These are phyloP conservation scores for Lepidochitona cinerea DNA, from an alignment of 2,888 invertebrate genomes.

Conservation along the genomic window DNA sequence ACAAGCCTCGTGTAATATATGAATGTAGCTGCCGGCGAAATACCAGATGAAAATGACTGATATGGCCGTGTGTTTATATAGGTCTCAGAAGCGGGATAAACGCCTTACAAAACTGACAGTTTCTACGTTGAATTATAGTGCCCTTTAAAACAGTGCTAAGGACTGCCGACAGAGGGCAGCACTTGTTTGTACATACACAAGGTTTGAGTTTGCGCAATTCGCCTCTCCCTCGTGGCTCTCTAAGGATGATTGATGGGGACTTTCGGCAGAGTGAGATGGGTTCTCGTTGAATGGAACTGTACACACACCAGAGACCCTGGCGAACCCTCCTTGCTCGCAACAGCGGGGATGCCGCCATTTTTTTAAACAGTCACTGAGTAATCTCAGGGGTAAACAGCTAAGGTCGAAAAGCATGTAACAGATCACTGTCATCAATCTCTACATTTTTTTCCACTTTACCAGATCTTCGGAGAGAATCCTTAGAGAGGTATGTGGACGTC, in stretches of 20 bases:
- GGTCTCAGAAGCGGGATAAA: no score
- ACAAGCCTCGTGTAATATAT: no score
- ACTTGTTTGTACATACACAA: constrained; percentile 4
- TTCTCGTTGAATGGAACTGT: not conserved
- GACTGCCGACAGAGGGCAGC: no score
- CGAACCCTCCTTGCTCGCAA: not conserved
- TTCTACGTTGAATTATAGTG: no score
- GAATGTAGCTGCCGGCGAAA: no score
- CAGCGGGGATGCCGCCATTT: not conserved
- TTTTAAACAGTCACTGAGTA: not conserved
- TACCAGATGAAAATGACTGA: no score
- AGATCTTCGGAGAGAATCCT: not conserved
- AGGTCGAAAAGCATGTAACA: constrained; percentile 6
- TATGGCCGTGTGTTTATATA: no score
- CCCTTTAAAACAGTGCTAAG: no score
- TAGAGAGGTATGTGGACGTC: not conserved
- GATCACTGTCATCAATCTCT: constrained; percentile 1
- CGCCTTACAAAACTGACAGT: no score
- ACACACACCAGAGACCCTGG: not conserved
- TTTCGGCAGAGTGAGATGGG: not conserved
- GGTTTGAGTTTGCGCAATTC: not conserved
- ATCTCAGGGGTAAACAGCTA: constrained; percentile 1
- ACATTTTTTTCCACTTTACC: not conserved
- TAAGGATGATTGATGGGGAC: constrained; percentile 3
- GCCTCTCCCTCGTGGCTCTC: not conserved